phyloP scores from a whole-genome alignment of 2,797 vertebrate genomes.

The Saxicola maurus region DNA sequence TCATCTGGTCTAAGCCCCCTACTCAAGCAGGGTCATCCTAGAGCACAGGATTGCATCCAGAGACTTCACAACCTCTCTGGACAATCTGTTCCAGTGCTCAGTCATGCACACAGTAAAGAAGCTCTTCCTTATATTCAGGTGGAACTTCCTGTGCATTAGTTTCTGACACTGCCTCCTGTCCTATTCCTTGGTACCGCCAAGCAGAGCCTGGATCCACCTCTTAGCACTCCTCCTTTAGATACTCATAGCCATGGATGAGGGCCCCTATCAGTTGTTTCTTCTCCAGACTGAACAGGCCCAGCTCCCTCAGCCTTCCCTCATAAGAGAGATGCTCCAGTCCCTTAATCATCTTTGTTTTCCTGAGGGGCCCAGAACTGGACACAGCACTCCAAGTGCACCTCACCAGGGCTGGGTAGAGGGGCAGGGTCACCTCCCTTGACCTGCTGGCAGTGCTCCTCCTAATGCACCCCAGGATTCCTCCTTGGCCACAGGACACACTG shows the following conservation, averaged over 20 bases:
- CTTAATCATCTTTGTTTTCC: background rate
- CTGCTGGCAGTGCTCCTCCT: rapidly evolving
- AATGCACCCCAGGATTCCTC: background rate
- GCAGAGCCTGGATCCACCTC: background rate
- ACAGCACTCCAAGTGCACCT: rapidly evolving
- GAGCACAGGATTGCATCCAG: background rate
- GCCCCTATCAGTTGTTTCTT: background rate
- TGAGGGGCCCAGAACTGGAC: background rate
- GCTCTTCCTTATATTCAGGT: background rate
- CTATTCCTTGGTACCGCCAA: rapidly evolving
- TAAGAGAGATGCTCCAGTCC: background rate
- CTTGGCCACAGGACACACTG: background rate
- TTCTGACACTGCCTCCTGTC: background rate
- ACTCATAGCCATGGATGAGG: background rate
- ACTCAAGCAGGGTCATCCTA: background rate
- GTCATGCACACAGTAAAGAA: background rate
- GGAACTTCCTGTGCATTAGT: background rate
- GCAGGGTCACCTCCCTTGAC: background rate
- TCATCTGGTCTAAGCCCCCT: background rate
- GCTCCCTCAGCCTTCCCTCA: background rate
- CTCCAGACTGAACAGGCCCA: background rate
- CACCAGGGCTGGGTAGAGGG: background rate
- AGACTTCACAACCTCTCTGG: background rate
- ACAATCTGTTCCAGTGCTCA: background rate
- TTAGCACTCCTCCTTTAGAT: background rate